phyloP scores from a whole-genome alignment of 2,797 vertebrate genomes.

The Coregonus ussuriensis region DNA sequence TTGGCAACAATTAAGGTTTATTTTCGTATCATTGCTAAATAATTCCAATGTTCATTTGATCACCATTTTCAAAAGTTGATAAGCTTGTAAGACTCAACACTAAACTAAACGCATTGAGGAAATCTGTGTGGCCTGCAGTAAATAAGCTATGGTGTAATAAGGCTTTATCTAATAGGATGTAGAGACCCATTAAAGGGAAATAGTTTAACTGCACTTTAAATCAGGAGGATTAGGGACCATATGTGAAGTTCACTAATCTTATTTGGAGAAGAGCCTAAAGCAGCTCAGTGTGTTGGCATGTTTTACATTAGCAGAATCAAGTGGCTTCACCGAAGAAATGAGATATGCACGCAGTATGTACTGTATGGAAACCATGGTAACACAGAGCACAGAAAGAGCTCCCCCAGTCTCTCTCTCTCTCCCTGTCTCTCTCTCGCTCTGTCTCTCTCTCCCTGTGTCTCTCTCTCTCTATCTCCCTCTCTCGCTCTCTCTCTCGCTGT shows the following conservation, averaged over 20 bases:
- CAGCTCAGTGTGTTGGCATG: constrained; percentile 55
- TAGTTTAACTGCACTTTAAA: constrained; percentile 66
- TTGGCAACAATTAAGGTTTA: constrained; percentile 4
- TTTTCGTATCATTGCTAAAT: constrained; percentile 9
- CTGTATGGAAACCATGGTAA: background rate
- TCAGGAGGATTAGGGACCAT: constrained; percentile 71
- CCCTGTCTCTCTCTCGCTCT: background rate
- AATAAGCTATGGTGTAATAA: constrained; percentile 38
- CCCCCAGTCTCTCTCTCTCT: background rate
- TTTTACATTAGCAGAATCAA: constrained; percentile 67
- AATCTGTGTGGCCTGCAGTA: constrained; percentile 25
- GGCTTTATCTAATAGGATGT: constrained; percentile 62
- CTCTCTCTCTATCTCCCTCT: background rate
- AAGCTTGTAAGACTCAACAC: constrained; percentile 28
- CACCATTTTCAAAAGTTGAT: constrained; percentile 15
- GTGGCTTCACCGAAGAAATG: constrained; percentile 35
- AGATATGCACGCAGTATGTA: constrained; percentile 10
- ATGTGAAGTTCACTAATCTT: constrained; percentile 71
- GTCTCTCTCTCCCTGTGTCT: background rate
- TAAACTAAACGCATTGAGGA: constrained; percentile 16
- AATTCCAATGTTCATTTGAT: background rate
- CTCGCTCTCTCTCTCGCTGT: background rate
- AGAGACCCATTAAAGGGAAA: constrained; percentile 63
- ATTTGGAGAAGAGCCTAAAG: constrained; percentile 52
- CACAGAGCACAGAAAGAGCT: background rate